Base-by-base conservation (phyloP, 1,140 invertebrate species). In the Heliconius himera region DNA sequence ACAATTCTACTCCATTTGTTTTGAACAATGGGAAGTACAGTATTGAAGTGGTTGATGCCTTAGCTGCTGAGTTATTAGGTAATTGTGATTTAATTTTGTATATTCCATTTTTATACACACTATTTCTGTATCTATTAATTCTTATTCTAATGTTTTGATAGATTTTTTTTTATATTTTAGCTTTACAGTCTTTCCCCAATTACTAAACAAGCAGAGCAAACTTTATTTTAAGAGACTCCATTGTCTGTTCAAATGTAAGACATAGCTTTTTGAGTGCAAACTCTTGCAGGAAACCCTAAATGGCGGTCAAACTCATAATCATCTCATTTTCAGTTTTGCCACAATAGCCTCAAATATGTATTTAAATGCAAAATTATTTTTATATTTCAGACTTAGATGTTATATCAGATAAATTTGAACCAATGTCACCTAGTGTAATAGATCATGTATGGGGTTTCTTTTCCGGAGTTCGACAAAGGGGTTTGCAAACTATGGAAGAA, bases 391-490 rank as follows among this genome's bases (percentile, higher is more conserved):
- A 98, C 85, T 95, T 98, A 94, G 97, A 97, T 89, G 96, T 97
- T 3, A 96, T 97, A 78, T 96, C 96, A 49, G 96, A 97, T 89
- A 95, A 96, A 79, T 98, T 97, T 94, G 96, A 97, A 87, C 96
- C 97, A 29, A 96, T 96, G 85, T 95, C 95, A 2, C 95, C 96
- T 18, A 96, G 96, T 46, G 95, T 97, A 46, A 95, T 96, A 76
- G 97, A 97, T 92, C 96, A 97, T 89, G 92, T 98, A n/a, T 97
- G 97, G 95, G 97, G 97, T 16, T 97, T 97, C 92, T 97, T 97
- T 86, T 96, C 96, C 74, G 97, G 97, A 86, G 94, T 97, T 11
- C 94, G 96, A 8, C 97, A 97, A 89, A 95, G 96, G 82, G 97
- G 97, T 0, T 89, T 98, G 26, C 97, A 98, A 90, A 96, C 96